A percentile compares a stretch with the other conserved stretches of the same genome.
Conservation (phyloP, 1,140 invertebrate genomes). For the Pectinophora gossypiella region DNA sequence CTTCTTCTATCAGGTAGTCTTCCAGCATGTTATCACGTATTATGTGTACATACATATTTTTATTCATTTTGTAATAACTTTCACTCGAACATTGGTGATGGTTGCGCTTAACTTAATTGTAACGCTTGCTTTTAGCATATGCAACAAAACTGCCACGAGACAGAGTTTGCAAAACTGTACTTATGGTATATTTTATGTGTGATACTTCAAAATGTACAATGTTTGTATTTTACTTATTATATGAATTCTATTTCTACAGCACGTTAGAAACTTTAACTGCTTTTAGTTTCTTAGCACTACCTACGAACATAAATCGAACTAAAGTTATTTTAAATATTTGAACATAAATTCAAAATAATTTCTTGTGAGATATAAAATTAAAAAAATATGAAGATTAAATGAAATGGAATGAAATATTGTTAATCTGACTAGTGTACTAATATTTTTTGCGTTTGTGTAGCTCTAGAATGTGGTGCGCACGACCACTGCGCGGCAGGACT, state of each 20-base stretch:
- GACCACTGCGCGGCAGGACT: constrained; percentile 86
- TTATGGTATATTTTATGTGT: constrained; percentile 6
- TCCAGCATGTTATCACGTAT: constrained; percentile 45
- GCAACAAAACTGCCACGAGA: constrained; percentile 70
- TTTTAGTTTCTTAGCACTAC: not conserved
- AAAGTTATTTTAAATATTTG: no score
- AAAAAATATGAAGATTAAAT: no score
- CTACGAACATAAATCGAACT: not conserved
- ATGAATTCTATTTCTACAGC: not conserved
- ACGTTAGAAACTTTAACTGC: not conserved
- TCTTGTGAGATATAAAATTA: no score
- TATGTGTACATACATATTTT: constrained; percentile 51
- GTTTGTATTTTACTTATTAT: not conserved
- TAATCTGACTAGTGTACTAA: no score
- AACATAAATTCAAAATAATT: no score
- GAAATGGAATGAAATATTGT: no score
- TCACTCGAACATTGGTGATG: constrained; percentile 45
- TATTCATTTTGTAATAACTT: constrained; percentile 28
- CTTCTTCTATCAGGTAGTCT: constrained; percentile 64
- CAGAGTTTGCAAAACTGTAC: constrained; percentile 58
- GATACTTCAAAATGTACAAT: not conserved
- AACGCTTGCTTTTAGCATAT: constrained; percentile 57
- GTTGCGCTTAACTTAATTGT: constrained; percentile 43
- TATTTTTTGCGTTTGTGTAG: constrained; percentile 79
- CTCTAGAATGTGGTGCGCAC: constrained; percentile 91